Conservation (phyloP, 1,140 invertebrate genomes). For the Diachasmimorpha longicaudata region DNA sequence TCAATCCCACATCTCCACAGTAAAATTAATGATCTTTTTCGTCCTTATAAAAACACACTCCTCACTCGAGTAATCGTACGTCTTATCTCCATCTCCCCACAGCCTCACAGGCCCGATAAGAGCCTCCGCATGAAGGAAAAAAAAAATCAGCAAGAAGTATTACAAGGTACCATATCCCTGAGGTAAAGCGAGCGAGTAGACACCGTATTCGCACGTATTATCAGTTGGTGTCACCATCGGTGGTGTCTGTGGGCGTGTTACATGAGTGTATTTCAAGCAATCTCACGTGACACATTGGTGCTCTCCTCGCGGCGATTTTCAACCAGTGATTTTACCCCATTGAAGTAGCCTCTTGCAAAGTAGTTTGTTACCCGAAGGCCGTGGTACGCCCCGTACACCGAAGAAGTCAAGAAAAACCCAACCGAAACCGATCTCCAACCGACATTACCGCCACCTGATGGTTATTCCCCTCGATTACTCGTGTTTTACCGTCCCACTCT, state of each 20-base stretch:
- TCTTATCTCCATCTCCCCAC: too few relatives aligned
- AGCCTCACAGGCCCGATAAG: too few relatives aligned
- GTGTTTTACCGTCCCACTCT: background rate
- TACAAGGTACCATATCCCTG: background rate
- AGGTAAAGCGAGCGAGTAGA: background rate
- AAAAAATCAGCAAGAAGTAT: too few relatives aligned
- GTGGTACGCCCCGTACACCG: background rate
- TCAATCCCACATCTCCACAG: too few relatives aligned
- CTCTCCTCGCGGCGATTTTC: background rate
- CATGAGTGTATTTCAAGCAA: conserved; percentile 3
- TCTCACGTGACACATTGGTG: background rate
- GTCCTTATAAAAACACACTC: too few relatives aligned
- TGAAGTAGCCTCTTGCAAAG: background rate
- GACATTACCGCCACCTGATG: conserved; percentile 16
- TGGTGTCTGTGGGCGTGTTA: background rate
- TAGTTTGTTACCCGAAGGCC: too few relatives aligned
- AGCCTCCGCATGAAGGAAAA: too few relatives aligned
- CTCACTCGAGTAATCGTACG: too few relatives aligned
- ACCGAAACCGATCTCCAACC: conserved; percentile 7
- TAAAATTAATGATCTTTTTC: too few relatives aligned
- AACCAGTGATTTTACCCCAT: background rate
- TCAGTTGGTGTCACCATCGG: background rate
- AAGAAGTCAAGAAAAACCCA: background rate
- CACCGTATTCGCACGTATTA: background rate
- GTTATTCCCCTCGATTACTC: background rate